Evolutionary conservation across 2,888 invertebrate species (phyloP).

Genomic region (Melipona beecheii): DNA sequence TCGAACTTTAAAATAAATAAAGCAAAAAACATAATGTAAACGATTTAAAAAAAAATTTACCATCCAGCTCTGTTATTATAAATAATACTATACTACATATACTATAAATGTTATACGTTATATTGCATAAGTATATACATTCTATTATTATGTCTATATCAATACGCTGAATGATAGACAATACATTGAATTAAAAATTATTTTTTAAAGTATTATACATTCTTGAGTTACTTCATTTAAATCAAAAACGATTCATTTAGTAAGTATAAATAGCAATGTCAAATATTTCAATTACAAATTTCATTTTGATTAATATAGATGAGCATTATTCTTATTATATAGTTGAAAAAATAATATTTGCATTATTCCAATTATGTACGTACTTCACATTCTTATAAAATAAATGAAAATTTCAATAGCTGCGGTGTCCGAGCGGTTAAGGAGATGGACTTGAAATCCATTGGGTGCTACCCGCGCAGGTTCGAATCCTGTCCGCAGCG

Average conservation of each 20-base stretch:
- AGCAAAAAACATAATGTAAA: not conserved
- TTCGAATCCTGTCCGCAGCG: slow-evolving; percentile 84
- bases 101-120: too few relatives aligned
- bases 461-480: slow-evolving; percentile 84
- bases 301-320: not conserved
- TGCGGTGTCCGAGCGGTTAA: slow-evolving; percentile 84
- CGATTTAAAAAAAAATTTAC: not conserved
- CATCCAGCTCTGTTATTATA: not conserved
- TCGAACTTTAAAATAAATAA: not conserved
- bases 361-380: not conserved
- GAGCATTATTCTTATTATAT: not conserved
- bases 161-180: not conserved
- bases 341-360: not conserved
- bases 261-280: too few relatives aligned
- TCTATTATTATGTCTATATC: not conserved
- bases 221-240: not conserved
- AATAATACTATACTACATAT: too few relatives aligned
- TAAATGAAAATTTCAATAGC: slow-evolving; percentile 64
- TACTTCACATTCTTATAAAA: not conserved
- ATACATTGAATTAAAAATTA: not conserved
- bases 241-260: too few relatives aligned
- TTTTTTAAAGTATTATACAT: not conserved
- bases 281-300: not conserved
- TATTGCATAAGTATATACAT: not conserved
- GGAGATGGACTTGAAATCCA: slow-evolving; percentile 84